Conservation (phyloP, 2,888 invertebrate species). For the Cephus sareptanus region DNA sequence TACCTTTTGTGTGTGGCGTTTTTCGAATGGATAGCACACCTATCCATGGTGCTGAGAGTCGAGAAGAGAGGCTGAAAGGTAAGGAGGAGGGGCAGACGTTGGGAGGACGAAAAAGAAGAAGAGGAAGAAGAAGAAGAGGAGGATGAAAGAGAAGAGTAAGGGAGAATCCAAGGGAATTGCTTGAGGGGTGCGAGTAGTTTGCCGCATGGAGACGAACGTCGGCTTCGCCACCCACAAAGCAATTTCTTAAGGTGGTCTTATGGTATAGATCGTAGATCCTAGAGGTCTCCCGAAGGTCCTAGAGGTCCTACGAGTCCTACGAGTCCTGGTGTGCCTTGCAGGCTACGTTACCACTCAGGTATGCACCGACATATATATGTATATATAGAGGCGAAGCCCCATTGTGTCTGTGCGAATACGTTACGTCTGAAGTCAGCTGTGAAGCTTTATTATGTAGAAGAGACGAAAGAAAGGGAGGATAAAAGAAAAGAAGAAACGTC, state of each 20-base stretch:
- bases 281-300: background rate
- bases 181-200: background rate
- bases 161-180: background rate
- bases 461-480: conserved; percentile 19
- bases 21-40: background rate
- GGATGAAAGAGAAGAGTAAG: background rate
- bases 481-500: conserved; percentile 3
- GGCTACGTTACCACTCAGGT: background rate
- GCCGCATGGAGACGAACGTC: conserved; percentile 1
- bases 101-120: background rate
- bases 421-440: background rate
- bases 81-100: background rate
- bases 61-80: background rate
- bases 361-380: background rate
- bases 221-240: conserved; percentile 31
- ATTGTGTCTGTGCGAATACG: too few relatives aligned
- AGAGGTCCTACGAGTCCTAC: too few relatives aligned
- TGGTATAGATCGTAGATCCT: conserved; percentile 21
- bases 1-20: conserved; percentile 6
- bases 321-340: background rate
- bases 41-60: background rate
- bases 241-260: conserved; percentile 53
- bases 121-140: background rate
- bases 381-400: background rate
- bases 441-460: background rate